Conservation (phyloP, 2,113 vertebrate genomes). For the Mus pahari region DNA sequence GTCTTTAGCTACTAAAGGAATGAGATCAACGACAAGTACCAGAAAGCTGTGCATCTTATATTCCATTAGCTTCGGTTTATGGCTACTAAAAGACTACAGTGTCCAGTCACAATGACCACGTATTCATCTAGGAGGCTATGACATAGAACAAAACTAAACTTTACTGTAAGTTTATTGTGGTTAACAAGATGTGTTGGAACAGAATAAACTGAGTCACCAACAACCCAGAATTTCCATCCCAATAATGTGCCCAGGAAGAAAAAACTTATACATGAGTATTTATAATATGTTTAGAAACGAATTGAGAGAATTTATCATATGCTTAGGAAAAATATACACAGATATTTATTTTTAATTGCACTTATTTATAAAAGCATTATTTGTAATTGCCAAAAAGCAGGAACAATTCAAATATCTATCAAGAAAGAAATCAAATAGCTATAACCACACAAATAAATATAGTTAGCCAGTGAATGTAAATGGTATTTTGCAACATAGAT, state of each 20-base stretch:
- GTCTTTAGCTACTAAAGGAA: neutral
- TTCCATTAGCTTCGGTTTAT: neutral
- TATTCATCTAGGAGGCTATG: neutral
- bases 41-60: slow-evolving; percentile 1
- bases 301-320: neutral
- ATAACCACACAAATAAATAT: neutral
- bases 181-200: neutral
- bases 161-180: slow-evolving; percentile 35
- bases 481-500: neutral
- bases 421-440: neutral
- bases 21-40: neutral
- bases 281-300: neutral
- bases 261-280: neutral
- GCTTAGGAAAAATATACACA: neutral
- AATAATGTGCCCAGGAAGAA: neutral
- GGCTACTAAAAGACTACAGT: neutral
- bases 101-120: neutral
- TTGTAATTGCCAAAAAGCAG: neutral
- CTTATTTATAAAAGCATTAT: neutral
- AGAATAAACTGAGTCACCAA: neutral
- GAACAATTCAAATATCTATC: neutral
- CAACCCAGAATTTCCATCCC: neutral
- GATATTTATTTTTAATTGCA: neutral
- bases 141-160: neutral
- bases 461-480: neutral